Conservation (phyloP, 2,888 invertebrate species). For the Diachrysia chrysitis region DNA sequence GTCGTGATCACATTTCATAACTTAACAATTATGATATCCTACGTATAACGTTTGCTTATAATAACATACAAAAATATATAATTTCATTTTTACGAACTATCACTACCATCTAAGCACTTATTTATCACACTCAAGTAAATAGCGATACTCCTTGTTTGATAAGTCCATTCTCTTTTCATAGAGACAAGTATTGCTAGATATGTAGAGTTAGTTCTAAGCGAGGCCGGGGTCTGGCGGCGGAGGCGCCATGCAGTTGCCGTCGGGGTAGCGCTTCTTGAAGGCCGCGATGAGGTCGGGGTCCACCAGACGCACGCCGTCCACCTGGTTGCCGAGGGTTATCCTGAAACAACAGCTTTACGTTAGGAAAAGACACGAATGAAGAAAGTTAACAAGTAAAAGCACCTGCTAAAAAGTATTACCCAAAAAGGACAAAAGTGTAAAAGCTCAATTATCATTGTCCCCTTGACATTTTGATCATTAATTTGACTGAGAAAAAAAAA, state of each 20-base stretch:
- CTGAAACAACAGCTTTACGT: conserved; percentile 65
- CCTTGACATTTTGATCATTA: too few relatives aligned
- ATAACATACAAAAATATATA: conserved; percentile 8
- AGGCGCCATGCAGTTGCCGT: conserved; percentile 94
- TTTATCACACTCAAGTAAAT: background rate
- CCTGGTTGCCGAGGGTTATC: conserved; percentile 98
- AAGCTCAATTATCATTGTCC: too few relatives aligned
- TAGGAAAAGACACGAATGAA: too few relatives aligned
- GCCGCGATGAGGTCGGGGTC: conserved; percentile 97
- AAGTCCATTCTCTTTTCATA: too few relatives aligned
- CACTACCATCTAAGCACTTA: background rate
- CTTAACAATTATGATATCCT: background rate
- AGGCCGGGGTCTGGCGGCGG: conserved; percentile 89
- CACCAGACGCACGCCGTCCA: conserved; percentile 97
- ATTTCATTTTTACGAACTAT: background rate
- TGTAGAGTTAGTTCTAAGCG: conserved; percentile 59
- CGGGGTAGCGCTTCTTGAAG: conserved; percentile 97
- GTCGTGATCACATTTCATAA: background rate
- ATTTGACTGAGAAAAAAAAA: too few relatives aligned
- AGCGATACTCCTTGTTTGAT: too few relatives aligned
- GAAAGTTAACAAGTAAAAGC: too few relatives aligned
- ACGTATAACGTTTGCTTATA: background rate
- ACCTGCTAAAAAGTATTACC: too few relatives aligned
- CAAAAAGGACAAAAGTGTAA: too few relatives aligned
- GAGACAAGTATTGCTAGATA: too few relatives aligned